A percentile compares a stretch with the other conserved stretches of the same genome.
Conservation (phyloP, 2,113 vertebrate genomes). For the Carlito syrichta region DNA sequence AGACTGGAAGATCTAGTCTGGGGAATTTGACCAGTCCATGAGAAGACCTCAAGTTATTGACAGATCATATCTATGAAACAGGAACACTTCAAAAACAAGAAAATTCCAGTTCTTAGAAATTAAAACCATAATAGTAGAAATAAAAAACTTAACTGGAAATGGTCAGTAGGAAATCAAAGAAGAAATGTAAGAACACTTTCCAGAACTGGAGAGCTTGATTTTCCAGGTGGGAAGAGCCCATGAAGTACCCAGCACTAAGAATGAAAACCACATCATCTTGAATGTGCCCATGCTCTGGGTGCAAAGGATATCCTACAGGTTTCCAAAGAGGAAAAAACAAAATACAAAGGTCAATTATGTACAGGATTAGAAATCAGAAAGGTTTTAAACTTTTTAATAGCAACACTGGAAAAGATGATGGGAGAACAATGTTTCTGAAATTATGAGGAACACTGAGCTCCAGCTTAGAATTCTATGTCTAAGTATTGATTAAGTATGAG, state of each 20-base stretch:
- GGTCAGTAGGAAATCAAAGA: neutral
- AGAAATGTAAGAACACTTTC: neutral
- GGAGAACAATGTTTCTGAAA: conserved; percentile 34
- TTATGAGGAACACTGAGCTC: neutral
- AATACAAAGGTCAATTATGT: neutral
- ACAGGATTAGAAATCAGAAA: conserved; percentile 35
- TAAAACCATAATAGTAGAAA: neutral
- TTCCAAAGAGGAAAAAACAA: neutral
- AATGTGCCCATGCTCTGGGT: neutral
- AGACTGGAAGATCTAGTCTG: neutral
- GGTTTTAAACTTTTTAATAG: conserved; percentile 12
- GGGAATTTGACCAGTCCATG: neutral
- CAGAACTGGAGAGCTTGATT: neutral
- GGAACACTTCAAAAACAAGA: neutral
- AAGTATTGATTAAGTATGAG: neutral
- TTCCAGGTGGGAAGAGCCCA: neutral
- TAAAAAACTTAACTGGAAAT: conserved; percentile 14
- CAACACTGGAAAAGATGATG: neutral
- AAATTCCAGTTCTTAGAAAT: neutral
- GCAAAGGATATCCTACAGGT: neutral
- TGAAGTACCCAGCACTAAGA: neutral
- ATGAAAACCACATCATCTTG: neutral
- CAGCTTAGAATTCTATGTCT: neutral
- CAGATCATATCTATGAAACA: neutral
- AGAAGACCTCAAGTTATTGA: conserved; percentile 7